Evolutionary conservation across 2,797 vertebrate species (phyloP).

Genomic region (Chromobotia macracanthus): DNA sequence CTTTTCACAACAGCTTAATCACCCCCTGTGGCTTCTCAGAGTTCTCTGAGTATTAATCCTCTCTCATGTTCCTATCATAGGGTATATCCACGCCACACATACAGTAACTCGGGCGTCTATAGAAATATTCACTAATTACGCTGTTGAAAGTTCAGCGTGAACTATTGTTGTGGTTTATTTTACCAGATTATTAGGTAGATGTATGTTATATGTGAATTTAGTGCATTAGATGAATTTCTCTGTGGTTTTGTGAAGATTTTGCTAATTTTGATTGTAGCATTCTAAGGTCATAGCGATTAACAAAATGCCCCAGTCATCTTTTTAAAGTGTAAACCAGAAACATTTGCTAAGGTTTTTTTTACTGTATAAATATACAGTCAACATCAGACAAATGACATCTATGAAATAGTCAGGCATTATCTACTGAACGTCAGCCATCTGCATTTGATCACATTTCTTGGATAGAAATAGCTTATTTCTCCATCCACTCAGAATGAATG

Average conservation of each 20-base stretch:
- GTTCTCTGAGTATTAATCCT: constrained; percentile 50
- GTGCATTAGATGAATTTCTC: neutral
- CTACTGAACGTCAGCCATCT: no score
- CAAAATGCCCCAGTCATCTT: neutral
- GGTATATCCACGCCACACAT: constrained; percentile 23
- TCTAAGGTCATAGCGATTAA: constrained; percentile 22
- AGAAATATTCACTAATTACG: constrained; percentile 15
- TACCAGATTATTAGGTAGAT: neutral
- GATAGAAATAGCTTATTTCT: neutral
- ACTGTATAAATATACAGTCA: neutral
- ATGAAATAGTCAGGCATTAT: neutral
- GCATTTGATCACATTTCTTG: neutral
- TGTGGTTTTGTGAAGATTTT: neutral
- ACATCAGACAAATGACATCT: neutral
- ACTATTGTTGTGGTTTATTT: neutral
- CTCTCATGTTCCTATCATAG: constrained; percentile 27
- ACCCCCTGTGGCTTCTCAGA: constrained; percentile 48
- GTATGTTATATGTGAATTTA: neutral
- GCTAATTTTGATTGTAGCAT: neutral
- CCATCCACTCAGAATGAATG: neutral
- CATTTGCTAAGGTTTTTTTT: neutral
- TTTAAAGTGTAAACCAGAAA: constrained; percentile 16
- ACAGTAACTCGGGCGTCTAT: constrained; percentile 27
- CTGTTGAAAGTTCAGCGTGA: neutral
- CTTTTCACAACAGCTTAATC: constrained; percentile 43